These are phyloP conservation scores for Anguilla japonica DNA, from an alignment of 2,113 vertebrate genomes.

Conservation along the genomic window DNA sequence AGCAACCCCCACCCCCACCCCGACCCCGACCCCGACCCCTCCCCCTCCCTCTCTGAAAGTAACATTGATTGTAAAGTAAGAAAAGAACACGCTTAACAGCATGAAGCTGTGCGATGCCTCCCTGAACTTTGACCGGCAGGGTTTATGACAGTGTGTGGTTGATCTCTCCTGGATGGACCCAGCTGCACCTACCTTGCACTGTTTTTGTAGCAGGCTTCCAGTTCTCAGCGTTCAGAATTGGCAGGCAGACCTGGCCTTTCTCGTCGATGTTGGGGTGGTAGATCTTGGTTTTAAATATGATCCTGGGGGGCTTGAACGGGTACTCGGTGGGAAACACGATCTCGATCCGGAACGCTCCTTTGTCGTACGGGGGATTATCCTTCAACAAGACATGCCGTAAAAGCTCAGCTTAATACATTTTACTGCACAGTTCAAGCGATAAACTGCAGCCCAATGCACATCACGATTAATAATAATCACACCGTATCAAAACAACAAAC, in stretches of 20 bases:
- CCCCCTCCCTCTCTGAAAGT: neutral
- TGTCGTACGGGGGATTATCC: constrained; percentile 95
- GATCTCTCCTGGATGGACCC: neutral
- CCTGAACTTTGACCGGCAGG: neutral
- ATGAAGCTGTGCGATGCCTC: too few relatives aligned
- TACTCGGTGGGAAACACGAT: constrained; percentile 96
- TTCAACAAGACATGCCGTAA: constrained; percentile 19
- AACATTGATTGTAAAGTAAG: neutral
- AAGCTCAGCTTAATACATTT: neutral
- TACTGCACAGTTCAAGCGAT: too few relatives aligned
- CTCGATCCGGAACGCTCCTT: constrained; percentile 97
- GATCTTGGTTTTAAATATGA: constrained; percentile 99
- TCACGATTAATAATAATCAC: too few relatives aligned
- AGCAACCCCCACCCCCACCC: too few relatives aligned
- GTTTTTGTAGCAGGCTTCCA: constrained; percentile 98
- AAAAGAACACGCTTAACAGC: too few relatives aligned
- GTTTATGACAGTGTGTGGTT: too few relatives aligned
- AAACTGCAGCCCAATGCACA: too few relatives aligned
- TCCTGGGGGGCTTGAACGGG: constrained; percentile 97
- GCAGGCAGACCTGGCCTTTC: constrained; percentile 97
- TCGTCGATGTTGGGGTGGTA: constrained; percentile 99
- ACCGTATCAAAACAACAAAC: too few relatives aligned
- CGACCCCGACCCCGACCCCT: too few relatives aligned
- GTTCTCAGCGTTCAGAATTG: constrained; percentile 96
- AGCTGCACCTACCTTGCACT: constrained; percentile 79